Percentiles rank a stretch among this genome's conserved stretches.
phyloP scores from a whole-genome alignment of 2,888 invertebrate genomes.

The Drosophila parthenogenetica region DNA sequence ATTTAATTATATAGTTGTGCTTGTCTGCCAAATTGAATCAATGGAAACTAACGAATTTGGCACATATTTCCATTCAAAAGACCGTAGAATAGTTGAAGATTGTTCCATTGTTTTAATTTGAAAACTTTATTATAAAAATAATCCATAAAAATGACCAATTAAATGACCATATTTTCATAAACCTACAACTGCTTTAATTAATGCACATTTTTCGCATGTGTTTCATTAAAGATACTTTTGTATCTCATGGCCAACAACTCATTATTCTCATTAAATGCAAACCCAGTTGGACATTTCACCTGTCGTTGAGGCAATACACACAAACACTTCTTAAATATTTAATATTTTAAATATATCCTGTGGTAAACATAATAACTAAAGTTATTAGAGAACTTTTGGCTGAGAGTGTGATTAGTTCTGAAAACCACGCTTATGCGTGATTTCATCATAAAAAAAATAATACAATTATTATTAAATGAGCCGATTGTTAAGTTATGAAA shows the following conservation, averaged over 20 bases:
- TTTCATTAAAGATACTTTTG: constrained; percentile 20
- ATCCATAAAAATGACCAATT: constrained; percentile 18
- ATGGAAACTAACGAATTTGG: constrained; percentile 37
- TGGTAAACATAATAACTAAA: constrained; percentile 3
- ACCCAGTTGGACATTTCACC: constrained; percentile 33
- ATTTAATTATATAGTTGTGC: constrained; percentile 44
- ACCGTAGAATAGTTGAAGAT: neutral
- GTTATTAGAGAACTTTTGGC: neutral
- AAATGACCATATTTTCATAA: constrained; percentile 33
- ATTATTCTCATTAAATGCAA: constrained; percentile 66
- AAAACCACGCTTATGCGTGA: too few relatives aligned
- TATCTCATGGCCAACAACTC: constrained; percentile 60
- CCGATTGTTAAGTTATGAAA: neutral
- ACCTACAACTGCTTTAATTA: constrained; percentile 16
- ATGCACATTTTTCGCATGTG: constrained; percentile 29
- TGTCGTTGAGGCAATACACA: constrained; percentile 13
- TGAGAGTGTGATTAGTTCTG: neutral
- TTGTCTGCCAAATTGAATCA: constrained; percentile 39
- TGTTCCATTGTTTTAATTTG: constrained; percentile 1
- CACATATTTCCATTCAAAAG: constrained; percentile 27
- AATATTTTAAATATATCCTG: constrained; percentile 23
- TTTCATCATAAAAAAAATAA: neutral
- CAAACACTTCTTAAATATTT: constrained; percentile 14
- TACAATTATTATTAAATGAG: neutral
- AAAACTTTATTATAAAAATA: constrained; percentile 20